Base-by-base conservation (phyloP, 2,113 vertebrate genomes). In the Syrmaticus mikado region DNA sequence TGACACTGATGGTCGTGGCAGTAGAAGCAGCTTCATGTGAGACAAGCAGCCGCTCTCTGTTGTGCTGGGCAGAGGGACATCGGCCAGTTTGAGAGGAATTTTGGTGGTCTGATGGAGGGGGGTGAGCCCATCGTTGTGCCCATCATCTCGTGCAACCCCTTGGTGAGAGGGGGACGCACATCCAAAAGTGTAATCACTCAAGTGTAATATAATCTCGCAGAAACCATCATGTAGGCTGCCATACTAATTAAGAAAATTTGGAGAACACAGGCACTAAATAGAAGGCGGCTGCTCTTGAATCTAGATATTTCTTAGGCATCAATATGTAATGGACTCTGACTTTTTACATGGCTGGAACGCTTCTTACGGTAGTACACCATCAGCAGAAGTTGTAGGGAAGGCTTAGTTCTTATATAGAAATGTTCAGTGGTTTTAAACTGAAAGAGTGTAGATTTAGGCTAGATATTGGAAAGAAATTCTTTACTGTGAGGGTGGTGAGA, bases 71-170 rank as follows among this genome's bases (percentile, higher is more conserved):
- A 4, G 30, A 45, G 36, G 14, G 57, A 30, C 17, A 18, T 8
- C 3, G 4, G 40, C 17, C 0, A 6, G 22, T 21, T 24, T 7
- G 19, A 38, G 40, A 43, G 18, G 11, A 24, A 40, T 1, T 2
- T 2, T 21, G 16, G 8, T 17, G 0, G 0, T 30, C 25, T 2
- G 0, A 52, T 61, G 27, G n/a, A 34, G 1, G 0, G 14, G 48
- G 41, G 22, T 38, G 34, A 24, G 53, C 0, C 36, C 25, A 14
- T 62, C 36, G 18, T 28, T 40, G 2, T 32, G 7, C 27, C 36
- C 4, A 1, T 21, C 24, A 25, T 10, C 19, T 12, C 20, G 10
- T 0, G 6, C 0, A 1, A 19, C 17, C 15, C 60, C 50, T 16
- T 10, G 20, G 67, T 38, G 2, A 1, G 38, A 32, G n/a, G 50